These are phyloP conservation scores for Apotomis capreana DNA, from an alignment of 2,888 invertebrate species.

Conservation along the genomic window DNA sequence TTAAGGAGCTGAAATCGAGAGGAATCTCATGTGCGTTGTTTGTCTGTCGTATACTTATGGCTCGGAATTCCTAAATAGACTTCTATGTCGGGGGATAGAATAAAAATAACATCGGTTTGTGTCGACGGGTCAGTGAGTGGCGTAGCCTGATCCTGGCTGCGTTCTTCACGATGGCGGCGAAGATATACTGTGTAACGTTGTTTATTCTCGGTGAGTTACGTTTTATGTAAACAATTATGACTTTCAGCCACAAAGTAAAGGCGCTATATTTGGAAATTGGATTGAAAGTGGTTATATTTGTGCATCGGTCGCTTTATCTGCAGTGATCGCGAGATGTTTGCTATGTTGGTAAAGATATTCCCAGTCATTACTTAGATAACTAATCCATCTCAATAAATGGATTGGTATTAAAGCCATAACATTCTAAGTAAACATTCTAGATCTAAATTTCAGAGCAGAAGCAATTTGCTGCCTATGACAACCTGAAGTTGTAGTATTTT, in stretches of 20 bases:
- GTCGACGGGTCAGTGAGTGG: constrained; percentile 63
- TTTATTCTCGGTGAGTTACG: constrained; percentile 65
- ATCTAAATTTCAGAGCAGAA: constrained; percentile 7
- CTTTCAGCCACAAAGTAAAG: constrained; percentile 10
- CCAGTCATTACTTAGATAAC: neutral
- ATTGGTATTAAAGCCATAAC: neutral
- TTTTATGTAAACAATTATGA: constrained; percentile 26
- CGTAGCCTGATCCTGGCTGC: constrained; percentile 52
- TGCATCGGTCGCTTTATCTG: constrained; percentile 15
- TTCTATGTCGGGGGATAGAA: constrained; percentile 79
- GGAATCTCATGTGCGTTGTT: constrained; percentile 72
- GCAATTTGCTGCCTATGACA: neutral
- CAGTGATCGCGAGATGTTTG: constrained; percentile 14
- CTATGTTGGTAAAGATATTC: constrained; percentile 4
- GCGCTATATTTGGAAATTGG: constrained; percentile 35
- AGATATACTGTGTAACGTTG: constrained; percentile 54
- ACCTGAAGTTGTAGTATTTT: neutral
- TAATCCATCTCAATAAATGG: neutral
- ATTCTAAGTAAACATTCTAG: neutral
- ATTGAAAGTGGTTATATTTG: constrained; percentile 12
- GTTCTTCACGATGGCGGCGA: constrained; percentile 53
- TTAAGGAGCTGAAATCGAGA: constrained; percentile 42
- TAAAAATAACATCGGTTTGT: constrained; percentile 79
- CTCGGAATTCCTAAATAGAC: constrained; percentile 77
- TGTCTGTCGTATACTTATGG: constrained; percentile 70